Conservation (phyloP, 2,888 invertebrate genomes). For the Philhelius pedissequus region DNA sequence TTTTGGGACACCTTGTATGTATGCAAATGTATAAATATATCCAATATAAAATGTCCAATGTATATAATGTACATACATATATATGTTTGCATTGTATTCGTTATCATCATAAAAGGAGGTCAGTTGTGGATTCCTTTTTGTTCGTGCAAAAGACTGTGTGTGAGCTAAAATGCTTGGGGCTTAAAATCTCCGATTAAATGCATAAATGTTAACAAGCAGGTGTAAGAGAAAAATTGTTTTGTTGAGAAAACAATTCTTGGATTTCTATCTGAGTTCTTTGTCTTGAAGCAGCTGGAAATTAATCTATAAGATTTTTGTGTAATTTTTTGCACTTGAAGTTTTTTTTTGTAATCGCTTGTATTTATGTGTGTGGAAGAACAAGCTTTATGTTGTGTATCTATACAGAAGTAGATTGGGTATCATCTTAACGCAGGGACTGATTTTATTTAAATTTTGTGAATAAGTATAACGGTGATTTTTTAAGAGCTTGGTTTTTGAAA, state of each 20-base stretch:
- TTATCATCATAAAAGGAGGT: neutral
- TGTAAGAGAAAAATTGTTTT: neutral
- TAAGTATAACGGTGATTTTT: no score
- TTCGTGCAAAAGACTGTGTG: neutral
- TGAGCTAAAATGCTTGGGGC: constrained; percentile 1
- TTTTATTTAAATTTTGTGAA: no score
- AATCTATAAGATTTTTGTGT: neutral
- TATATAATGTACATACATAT: no score
- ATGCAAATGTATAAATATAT: no score
- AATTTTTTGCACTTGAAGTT: no score
- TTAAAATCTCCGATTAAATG: constrained; percentile 26
- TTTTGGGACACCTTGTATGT: no score
- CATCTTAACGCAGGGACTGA: no score
- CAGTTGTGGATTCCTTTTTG: neutral
- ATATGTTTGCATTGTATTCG: neutral
- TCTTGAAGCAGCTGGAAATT: constrained; percentile 33
- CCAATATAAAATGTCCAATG: no score
- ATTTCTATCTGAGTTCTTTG: constrained; percentile 2
- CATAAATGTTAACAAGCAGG: constrained; percentile 34
- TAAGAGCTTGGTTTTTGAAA: no score
- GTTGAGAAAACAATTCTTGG: constrained; percentile 13
- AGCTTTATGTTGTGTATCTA: no score
- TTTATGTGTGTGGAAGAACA: no score
- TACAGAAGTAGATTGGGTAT: no score
- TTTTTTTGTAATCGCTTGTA: neutral